phyloP scores from a whole-genome alignment of 2,888 invertebrate species.

The Brachylomia viminalis region DNA sequence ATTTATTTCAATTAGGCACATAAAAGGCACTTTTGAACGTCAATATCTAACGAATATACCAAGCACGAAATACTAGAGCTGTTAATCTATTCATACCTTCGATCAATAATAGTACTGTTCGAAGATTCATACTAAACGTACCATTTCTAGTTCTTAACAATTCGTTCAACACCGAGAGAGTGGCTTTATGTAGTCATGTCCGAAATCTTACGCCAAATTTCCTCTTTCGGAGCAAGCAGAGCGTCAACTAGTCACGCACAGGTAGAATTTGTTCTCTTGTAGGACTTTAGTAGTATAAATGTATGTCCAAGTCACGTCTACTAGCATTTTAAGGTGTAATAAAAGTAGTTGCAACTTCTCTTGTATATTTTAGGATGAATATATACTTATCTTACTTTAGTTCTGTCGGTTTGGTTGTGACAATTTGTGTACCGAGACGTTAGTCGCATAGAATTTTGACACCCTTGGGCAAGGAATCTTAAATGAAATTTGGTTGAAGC shows the following conservation, averaged over 20 bases:
- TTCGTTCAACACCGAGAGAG: not conserved
- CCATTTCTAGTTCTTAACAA: slow-evolving; percentile 11
- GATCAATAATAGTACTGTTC: too few relatives aligned
- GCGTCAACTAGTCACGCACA: slow-evolving; percentile 61
- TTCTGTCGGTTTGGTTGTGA: not conserved
- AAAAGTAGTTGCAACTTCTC: slow-evolving; percentile 31
- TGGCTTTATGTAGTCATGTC: slow-evolving; percentile 39
- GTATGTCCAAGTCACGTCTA: slow-evolving; percentile 50
- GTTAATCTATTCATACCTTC: not conserved
- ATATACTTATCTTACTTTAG: not conserved
- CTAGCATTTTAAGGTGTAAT: slow-evolving; percentile 38
- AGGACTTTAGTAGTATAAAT: slow-evolving; percentile 36
- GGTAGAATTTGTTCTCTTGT: slow-evolving; percentile 52
- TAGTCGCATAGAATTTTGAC: not conserved
- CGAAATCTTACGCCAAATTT: slow-evolving; percentile 45
- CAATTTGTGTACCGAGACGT: not conserved
- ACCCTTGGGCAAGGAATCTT: not conserved
- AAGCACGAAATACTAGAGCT: not conserved
- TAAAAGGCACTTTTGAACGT: too few relatives aligned
- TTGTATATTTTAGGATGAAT: not conserved
- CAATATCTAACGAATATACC: not conserved
- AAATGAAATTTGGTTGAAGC: not conserved
- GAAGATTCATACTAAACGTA: not conserved
- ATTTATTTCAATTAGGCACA: too few relatives aligned
- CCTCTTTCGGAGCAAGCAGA: slow-evolving; percentile 47